A percentile compares a stretch with the other conserved stretches of the same genome.
Conservation (phyloP, 2,888 invertebrate species). For the Trypoxylon attenuatum region DNA sequence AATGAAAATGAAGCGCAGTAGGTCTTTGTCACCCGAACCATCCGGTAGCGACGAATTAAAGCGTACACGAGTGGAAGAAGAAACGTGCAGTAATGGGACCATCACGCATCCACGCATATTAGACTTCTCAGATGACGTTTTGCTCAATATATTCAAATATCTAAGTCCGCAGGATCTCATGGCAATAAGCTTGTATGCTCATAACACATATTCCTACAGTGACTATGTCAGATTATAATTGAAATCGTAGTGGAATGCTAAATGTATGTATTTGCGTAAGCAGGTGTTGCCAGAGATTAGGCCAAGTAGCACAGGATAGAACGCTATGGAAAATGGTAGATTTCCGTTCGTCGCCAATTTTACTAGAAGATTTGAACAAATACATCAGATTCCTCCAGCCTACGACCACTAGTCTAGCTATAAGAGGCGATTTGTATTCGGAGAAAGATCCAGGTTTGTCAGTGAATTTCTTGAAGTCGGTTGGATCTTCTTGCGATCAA, state of each 20-base stretch:
- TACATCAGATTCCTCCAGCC: conserved; percentile 74
- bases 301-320: conserved; percentile 75
- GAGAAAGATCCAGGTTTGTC: conserved; percentile 71
- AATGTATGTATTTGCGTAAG: neutral
- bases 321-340: conserved; percentile 77
- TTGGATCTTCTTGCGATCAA: conserved; percentile 71
- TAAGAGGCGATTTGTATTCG: conserved; percentile 61
- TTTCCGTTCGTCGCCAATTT: conserved; percentile 66
- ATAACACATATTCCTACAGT: neutral
- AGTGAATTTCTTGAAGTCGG: conserved; percentile 65
- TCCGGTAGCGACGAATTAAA: conserved; percentile 63
- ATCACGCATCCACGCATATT: conserved; percentile 67
- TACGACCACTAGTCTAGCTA: conserved; percentile 71
- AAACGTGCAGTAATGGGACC: conserved; percentile 36
- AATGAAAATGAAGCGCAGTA: conserved; percentile 68
- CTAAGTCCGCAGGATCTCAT: conserved; percentile 75
- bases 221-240: conserved; percentile 10
- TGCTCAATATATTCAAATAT: conserved; percentile 75
- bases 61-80: conserved; percentile 48
- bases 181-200: conserved; percentile 76
- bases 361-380: conserved; percentile 71
- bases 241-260: neutral
- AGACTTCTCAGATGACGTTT: conserved; percentile 78
- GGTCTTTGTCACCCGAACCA: conserved; percentile 67
- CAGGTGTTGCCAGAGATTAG: conserved; percentile 76